Conservation (phyloP, 2,113 vertebrate genomes). For the Festucalex cinctus region DNA sequence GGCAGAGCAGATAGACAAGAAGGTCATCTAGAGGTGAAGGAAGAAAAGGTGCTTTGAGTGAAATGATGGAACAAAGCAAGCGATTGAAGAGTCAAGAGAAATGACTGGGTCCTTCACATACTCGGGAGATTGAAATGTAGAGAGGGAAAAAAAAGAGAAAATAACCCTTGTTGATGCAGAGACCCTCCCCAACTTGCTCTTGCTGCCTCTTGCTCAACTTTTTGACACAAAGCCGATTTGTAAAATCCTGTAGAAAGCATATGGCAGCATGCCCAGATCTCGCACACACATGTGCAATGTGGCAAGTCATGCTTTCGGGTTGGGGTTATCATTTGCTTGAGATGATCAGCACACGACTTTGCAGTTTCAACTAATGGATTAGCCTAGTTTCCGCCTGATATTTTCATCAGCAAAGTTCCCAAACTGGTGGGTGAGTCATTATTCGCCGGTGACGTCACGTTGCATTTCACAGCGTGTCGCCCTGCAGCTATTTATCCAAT, state of each 20-base stretch:
- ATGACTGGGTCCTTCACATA: not conserved
- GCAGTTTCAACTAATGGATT: constrained; percentile 43
- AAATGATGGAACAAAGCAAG: not conserved
- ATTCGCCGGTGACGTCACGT: constrained; percentile 49
- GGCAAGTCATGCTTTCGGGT: constrained; percentile 17
- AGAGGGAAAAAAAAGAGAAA: not conserved
- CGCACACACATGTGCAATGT: constrained; percentile 8
- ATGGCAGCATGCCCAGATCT: constrained; percentile 29
- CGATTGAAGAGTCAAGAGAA: not conserved
- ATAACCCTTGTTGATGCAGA: constrained; percentile 8
- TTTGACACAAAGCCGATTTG: constrained; percentile 65
- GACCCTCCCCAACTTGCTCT: constrained; percentile 15
- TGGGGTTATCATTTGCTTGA: constrained; percentile 13
- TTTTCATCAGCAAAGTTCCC: constrained; percentile 38
- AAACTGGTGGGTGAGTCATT: constrained; percentile 56
- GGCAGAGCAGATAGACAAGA: constrained; percentile 11
- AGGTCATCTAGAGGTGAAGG: constrained; percentile 40
- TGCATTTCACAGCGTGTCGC: constrained; percentile 32
- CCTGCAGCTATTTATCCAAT: constrained; percentile 53
- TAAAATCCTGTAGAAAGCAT: constrained; percentile 51
- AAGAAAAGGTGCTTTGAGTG: not conserved
- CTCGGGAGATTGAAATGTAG: not conserved
- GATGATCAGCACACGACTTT: constrained; percentile 7
- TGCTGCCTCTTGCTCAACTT: constrained; percentile 25
- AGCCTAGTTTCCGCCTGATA: constrained; percentile 45